Base-by-base conservation (phyloP, 2,797 vertebrate species). In the Eleutherodactylus coqui region DNA sequence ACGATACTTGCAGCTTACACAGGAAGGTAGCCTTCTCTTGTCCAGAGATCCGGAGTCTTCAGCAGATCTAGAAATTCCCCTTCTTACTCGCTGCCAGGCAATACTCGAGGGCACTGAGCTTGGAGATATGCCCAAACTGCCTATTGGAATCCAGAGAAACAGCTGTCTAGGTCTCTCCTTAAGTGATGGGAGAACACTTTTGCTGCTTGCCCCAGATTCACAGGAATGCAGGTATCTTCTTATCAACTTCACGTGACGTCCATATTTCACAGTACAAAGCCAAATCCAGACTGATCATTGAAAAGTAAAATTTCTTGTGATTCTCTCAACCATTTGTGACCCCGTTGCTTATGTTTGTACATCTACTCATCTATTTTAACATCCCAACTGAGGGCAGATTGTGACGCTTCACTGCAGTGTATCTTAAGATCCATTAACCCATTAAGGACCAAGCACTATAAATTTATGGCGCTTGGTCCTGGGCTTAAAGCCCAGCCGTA, bases 101-200 rank as follows among this genome's bases (percentile, higher is more conserved):
- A 90, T 96, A 0, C 94, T 90, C 3, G 95, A 94, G 89, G 96
- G 96, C 11, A 89, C 90, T 5, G 94, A 96, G 24, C 95, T 96
- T 82, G 88, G 94, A 0, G 94, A 96, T 78, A 89, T 96, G 79
- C 96, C 95, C 32, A 92, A 88, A 87, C 82, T 96, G 75, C 95
- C 96, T 0, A 85, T 92, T 64, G 95, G 96, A 29, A 93, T 93
- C 51, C 91, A 93, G 83, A 92, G 92, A 78, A 95, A 95, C 91
- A 94, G 94, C 91, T 96, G 96, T 90, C 92, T 96, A 21, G 96
- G 95, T 41, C 91, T 96, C 69, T 93, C 95, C 83, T 90, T 96
- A 79, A 91, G 89, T 0, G 94, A 95, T 69, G 95, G 92, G 89
- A 96, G 94, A 86, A 95, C 94, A 75, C 90, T 96, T 7, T 91